Conservation (phyloP, 1,140 invertebrate species). For the Periplaneta americana region DNA sequence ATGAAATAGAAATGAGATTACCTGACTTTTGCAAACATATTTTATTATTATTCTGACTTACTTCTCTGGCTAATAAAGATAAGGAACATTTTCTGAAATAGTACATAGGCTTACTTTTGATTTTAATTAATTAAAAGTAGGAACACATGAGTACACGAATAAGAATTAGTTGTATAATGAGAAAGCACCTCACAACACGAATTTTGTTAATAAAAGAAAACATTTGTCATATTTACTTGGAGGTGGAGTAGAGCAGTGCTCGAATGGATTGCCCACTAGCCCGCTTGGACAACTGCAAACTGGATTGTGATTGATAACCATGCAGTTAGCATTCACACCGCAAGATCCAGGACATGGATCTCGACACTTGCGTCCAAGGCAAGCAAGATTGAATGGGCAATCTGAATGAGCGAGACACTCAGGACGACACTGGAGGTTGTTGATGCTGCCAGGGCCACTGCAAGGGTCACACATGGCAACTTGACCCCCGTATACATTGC, state of each 20-base stretch:
- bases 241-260: conserved; percentile 56
- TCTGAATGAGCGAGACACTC: conserved; percentile 73
- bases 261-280: conserved; percentile 75
- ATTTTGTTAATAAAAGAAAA: too few relatives aligned
- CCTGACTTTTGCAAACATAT: too few relatives aligned
- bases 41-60: too few relatives aligned
- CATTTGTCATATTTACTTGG: conserved; percentile 33
- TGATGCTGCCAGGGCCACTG: conserved; percentile 53
- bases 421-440: conserved; percentile 64
- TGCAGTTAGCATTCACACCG: conserved; percentile 70
- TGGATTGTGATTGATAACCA: conserved; percentile 67
- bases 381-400: conserved; percentile 71
- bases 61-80: too few relatives aligned
- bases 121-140: too few relatives aligned
- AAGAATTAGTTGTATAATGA: too few relatives aligned
- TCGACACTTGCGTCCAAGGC: conserved; percentile 64
- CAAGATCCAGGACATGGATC: conserved; percentile 81
- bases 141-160: too few relatives aligned
- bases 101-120: too few relatives aligned
- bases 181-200: too few relatives aligned
- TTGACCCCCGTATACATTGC: conserved; percentile 60
- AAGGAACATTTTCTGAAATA: too few relatives aligned
- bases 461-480: conserved; percentile 77
- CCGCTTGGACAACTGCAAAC: conserved; percentile 67
- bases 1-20: too few relatives aligned